Evolutionary conservation across 2,113 vertebrate genomes (phyloP), one percentile per base, ranked within the genome.

Genomic region (Panurus biarmicus): DNA sequence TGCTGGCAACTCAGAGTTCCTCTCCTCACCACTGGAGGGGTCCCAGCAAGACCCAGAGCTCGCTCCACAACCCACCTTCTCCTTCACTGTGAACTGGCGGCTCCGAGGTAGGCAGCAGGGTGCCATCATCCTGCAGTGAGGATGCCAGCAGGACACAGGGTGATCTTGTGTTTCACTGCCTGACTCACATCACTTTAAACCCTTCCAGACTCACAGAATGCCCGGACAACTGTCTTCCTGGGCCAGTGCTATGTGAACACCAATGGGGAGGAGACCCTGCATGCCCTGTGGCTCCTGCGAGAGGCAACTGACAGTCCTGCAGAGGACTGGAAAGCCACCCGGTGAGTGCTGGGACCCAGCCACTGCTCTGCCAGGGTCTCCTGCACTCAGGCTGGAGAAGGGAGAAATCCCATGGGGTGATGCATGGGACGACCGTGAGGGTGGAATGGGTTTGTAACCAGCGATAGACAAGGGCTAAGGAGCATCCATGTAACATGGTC

Each of bases 191-290:
- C 23, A 11, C 16, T 36, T 60, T 2, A 33, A 45, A 64, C 13
- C 8, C 10, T n/a, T 62, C 35, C 78, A 94, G 88, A 47, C 28
- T 58, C 40, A 2, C 60, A 56, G 19, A 11, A 33, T 54, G 45
- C 13, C 3, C 22, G 1, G n/a, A 82, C 3, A 4, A 75, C 79
- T 0, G 57, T 56, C 53, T 96, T 97, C 28, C 69, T 77, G 53
- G 96, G 96, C 16, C 96, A 96, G 50, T 96, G 95, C 62, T 96
- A 93, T 3, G 47, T 90, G 28, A 60, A 66, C 14, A 47, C 7
- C 21, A 12, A 31, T 0, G 80, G 92, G 4, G 53, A 84, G 22
- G 96, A 97, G 73, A 83, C 26, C 4, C 73, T 96, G 40, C 76
- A 89, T 2, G 33, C 88, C 8, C 24, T 69, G 24, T 97, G 96